Percentiles rank a stretch among this genome's conserved stretches.
These are phyloP conservation scores for Mantis religiosa DNA, from an alignment of 2,888 invertebrate genomes.

Conservation along the genomic window DNA sequence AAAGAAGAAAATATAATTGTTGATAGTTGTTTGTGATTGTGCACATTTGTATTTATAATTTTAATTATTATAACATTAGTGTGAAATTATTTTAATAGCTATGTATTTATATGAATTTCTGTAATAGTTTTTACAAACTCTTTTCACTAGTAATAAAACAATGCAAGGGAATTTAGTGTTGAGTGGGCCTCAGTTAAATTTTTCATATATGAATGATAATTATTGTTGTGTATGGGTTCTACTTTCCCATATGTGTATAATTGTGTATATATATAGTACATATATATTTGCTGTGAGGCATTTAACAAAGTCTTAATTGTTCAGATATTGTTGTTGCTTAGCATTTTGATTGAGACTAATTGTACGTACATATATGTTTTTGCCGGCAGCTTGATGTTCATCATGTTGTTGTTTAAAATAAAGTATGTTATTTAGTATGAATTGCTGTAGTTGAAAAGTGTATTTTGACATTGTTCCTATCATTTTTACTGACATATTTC, in stretches of 20 bases:
- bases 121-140: not conserved
- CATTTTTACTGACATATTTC: no score
- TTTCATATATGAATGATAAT: not conserved
- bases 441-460: not conserved
- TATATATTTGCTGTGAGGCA: not conserved
- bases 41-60: conserved; percentile 2
- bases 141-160: not conserved
- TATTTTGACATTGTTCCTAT: not conserved
- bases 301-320: not conserved
- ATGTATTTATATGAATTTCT: not conserved
- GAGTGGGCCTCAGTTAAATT: not conserved
- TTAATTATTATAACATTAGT: not conserved
- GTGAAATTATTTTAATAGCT: not conserved
- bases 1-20: not conserved
- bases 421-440: not conserved
- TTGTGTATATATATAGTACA: not conserved
- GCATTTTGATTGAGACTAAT: not conserved
- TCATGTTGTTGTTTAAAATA: not conserved
- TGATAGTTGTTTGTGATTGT: not conserved
- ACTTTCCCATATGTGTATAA: not conserved
- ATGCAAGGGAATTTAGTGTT: not conserved
- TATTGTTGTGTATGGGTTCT: not conserved
- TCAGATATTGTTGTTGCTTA: not conserved
- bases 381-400: not conserved
- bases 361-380: not conserved